These are phyloP conservation scores for Psilopogon haemacephalus DNA, from an alignment of 2,113 vertebrate genomes.

Conservation along the genomic window DNA sequence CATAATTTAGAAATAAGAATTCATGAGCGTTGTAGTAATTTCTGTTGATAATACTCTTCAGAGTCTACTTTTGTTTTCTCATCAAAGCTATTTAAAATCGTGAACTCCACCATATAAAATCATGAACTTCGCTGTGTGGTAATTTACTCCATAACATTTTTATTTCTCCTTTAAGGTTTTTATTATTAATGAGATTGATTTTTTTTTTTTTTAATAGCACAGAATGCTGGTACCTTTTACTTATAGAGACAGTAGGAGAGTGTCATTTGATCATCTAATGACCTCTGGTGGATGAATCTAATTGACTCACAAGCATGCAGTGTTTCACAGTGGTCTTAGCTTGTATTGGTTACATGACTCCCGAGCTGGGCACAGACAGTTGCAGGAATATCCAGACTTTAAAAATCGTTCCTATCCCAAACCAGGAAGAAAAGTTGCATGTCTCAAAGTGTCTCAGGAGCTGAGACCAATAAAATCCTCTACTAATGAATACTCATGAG, in stretches of 20 bases:
- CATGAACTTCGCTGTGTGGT: slow-evolving; percentile 6
- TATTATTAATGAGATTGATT: slow-evolving; percentile 53
- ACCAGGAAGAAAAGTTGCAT: neutral
- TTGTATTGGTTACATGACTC: neutral
- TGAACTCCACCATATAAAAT: slow-evolving; percentile 44
- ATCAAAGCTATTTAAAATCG: slow-evolving; percentile 50
- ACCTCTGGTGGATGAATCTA: slow-evolving; percentile 76
- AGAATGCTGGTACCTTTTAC: slow-evolving; percentile 50
- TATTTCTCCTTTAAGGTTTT: slow-evolving; percentile 67
- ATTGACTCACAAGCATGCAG: slow-evolving; percentile 58
- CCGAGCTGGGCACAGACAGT: neutral
- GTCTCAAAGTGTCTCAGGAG: neutral
- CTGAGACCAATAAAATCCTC: neutral
- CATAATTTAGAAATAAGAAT: slow-evolving; percentile 19
- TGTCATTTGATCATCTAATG: slow-evolving; percentile 72
- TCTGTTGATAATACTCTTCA: slow-evolving; percentile 14
- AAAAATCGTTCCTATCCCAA: neutral
- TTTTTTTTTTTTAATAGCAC: slow-evolving; percentile 56
- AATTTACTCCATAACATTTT: slow-evolving; percentile 49
- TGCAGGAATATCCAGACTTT: neutral
- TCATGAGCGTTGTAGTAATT: neutral
- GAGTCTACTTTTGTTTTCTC: slow-evolving; percentile 51
- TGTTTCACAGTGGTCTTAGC: slow-evolving; percentile 31
- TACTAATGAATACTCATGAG: neutral
- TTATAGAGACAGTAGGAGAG: slow-evolving; percentile 55